Evolutionary conservation across 1,140 invertebrate species (phyloP), one percentile per base, ranked within the genome.

Genomic region (Brachionus angularis): DNA sequence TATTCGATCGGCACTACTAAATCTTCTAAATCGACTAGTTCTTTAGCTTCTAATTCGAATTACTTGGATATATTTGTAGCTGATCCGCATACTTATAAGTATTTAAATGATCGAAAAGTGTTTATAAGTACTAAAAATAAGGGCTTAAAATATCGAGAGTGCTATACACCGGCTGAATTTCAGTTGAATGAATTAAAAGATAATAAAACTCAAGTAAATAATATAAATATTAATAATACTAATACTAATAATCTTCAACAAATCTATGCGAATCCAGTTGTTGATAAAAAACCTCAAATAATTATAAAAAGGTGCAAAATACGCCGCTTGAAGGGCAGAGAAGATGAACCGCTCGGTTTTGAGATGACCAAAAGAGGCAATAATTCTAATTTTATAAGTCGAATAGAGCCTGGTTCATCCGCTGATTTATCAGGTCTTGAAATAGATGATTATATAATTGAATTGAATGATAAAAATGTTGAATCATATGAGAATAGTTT

Each of bases 331-430:
- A 39, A 18, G 31, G 36, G 36, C 4, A 23, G 61, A 16, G 61
- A 44, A 4, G 46, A 64, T 18, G 23, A 64, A 29, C 61, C 61
- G n/a, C 27, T 64, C 7, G 61, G 61, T 27, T 64, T 64, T 29
- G 61, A 64, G 25, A 64, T 64, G 61, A 64, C 61, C 14, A 64
- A 64, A 33, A 14, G 46, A 5, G 61, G 61, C 21, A 49, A 44
- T 16, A 10, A 46, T 46, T n/a, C 61, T 0, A 44, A 64, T 49
- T 64, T 46, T 49, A 23, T 64, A n/a, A 64, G 61, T 21, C 61
- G 61, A 44, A 23, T 64, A 7, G 61, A 64, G 16, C 36, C 39
- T 7, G 39, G 29, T 14, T 44, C 23, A 5, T 16, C 61, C 10
- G 61, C 61, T n/a, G 18, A 29, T 14, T 27, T 64, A 4, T 31